Base-by-base conservation (phyloP, 2,888 invertebrate species). In the Drosophila hawaiiensis region DNA sequence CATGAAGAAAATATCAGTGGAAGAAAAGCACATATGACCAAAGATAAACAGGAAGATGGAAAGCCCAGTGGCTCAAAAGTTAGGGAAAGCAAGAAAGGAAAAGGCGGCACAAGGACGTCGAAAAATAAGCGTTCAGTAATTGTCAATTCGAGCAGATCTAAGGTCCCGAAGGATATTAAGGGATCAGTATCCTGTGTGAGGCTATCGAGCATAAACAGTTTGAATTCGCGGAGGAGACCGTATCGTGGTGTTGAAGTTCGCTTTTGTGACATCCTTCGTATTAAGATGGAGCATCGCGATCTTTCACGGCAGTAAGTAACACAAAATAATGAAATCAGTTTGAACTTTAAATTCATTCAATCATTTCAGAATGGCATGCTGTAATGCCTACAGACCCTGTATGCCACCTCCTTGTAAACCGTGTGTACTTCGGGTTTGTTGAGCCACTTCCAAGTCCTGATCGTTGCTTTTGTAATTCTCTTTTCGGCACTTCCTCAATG, bases 201-300 rank as follows among this genome's bases (percentile, higher is more conserved):
- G 29, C 55, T 29, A 16, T 64, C 68, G 16, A 53, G 37, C 12
- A 54, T 12, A 39, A 47, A 22, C 25, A 35, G 35, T n/a, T 35
- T 43, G 16, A 43, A 22, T 22, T 19, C 19, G 53, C 68, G 31
- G 9, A 71, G 28, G 9, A 69, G 61, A 19, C 64, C 67, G 22
- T 74, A 77, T 47, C 86, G 91, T 12, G 59, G 39, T 31, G 91
- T 89, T 78, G 80, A 88, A 67, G 66, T 78, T 41, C 83, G 76
- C 41, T 43, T 91, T 7, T 88, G 90, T 62, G 92, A 92, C 75
- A 64, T 80, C 65, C 68, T 92, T 52, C 89, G 92, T n/a, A 83
- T 84, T 6, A 68, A 83, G 19, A 80, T 92, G 82, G 92, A 92
- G 53, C 58, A 78, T 43, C 84, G 82, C 10, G 91, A 92, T 59